Evolutionary conservation across 1,140 invertebrate species (phyloP), one percentile per base, ranked within the genome.

Genomic region (Drosophila bifasciata): DNA sequence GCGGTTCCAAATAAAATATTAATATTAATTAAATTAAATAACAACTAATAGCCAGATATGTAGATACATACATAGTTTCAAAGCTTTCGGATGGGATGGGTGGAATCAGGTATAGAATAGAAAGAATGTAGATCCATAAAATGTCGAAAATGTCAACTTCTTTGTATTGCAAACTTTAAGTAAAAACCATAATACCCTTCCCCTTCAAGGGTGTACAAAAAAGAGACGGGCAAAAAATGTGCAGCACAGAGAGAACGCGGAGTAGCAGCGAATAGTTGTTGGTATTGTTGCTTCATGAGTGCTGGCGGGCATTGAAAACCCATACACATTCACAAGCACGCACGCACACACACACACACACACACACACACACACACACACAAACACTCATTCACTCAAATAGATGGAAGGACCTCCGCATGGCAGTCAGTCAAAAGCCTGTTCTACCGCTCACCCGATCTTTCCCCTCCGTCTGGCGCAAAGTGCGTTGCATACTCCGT

Each of bases 231-330:
- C 23, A 62, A 68, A 72, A 78, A 85, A 78, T 75, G 78, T 83
- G 83, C 83, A 83, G 80, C 76, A 86, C 72, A 76, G 67, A 77
- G 80, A 63, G 57, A 80, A 50, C 77, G 57, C 40, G 75, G 51
- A 56, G 60, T 59, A 41, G 64, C 48, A 67, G 50, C n/a, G 32
- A 56, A 68, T 68, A 68, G 66, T 68, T 68, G 43, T 74, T 73
- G 70, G 69, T 66, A 62, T 79, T 79, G 71, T 43, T 79, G 68
- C 73, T 73, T 39, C 69, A 50, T 44, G 56, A 81, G 64, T 71
- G 83, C 77, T 79, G 74, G 74, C 83, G 83, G 83, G 83, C 83
- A 86, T 88, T 81, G 77, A 86, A 88, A 74, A 74, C 57, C 71
- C 61, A 71, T 25, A 41, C 32, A 53, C 51, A 62, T 48, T 53